phyloP scores from a whole-genome alignment of 1,140 invertebrate species.

The Drosophila orosa region DNA sequence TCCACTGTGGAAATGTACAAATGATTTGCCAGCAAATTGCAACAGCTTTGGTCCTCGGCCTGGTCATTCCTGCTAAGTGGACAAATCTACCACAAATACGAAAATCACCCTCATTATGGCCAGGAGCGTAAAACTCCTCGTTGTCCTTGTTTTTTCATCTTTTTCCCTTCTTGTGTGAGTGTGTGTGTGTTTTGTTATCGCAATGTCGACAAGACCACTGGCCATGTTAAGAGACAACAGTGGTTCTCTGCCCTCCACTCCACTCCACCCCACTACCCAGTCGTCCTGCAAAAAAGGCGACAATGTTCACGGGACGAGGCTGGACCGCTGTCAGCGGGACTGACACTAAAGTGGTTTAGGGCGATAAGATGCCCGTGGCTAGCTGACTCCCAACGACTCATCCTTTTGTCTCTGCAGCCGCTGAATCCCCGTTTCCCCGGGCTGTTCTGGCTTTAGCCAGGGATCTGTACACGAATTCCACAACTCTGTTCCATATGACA shows the following conservation, averaged over 20 bases:
- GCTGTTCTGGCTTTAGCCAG: background rate
- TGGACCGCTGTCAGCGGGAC: slow-evolving; percentile 78
- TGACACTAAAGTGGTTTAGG: slow-evolving; percentile 83
- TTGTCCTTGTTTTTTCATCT: slow-evolving; percentile 5
- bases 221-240: slow-evolving; percentile 78
- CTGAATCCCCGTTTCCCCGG: slow-evolving; percentile 2
- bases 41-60: slow-evolving; percentile 60
- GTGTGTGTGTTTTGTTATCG: slow-evolving; percentile 66
- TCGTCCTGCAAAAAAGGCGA: slow-evolving; percentile 59
- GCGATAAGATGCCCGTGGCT: slow-evolving; percentile 75
- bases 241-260: slow-evolving; percentile 10
- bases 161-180: slow-evolving; percentile 12
- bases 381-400: slow-evolving; percentile 10
- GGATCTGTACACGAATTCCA: slow-evolving; percentile 14
- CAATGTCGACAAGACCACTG: slow-evolving; percentile 79
- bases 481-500: slow-evolving; percentile 27
- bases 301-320: slow-evolving; percentile 69
- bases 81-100: slow-evolving; percentile 84
- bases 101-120: slow-evolving; percentile 84
- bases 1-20: slow-evolving; percentile 82
- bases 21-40: slow-evolving; percentile 81
- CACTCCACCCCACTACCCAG: slow-evolving; percentile 21
- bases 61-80: slow-evolving; percentile 81
- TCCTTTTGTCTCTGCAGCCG: background rate
- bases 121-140: slow-evolving; percentile 68